Conservation (phyloP, 2,888 invertebrate genomes). For the Perizoma affinitatum region DNA sequence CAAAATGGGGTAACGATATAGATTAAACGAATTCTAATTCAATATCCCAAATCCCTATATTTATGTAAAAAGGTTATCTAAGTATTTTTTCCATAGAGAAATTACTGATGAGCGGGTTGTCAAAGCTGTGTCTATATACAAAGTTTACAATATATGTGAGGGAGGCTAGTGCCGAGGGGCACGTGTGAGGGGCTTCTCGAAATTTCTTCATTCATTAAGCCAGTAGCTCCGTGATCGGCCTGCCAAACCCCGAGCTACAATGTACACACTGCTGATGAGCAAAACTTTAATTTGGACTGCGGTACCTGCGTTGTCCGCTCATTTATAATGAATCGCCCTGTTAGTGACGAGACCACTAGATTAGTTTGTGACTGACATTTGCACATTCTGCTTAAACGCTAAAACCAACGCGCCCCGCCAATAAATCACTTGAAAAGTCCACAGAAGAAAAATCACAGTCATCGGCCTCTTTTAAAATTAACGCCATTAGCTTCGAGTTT, state of each 20-base stretch:
- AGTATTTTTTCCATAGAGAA: constrained; percentile 30
- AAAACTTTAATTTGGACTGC: constrained; percentile 77
- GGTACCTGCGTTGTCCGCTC: constrained; percentile 68
- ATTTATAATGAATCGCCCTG: constrained; percentile 75
- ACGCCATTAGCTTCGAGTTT: constrained; percentile 82
- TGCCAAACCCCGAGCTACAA: constrained; percentile 65
- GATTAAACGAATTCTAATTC: constrained; percentile 29
- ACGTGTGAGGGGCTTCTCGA: constrained; percentile 65
- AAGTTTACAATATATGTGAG: constrained; percentile 67
- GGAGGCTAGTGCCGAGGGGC: constrained; percentile 53
- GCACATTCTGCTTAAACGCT: constrained; percentile 47
- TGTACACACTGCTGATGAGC: constrained; percentile 69
- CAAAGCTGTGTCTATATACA: constrained; percentile 45
- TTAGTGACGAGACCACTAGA: constrained; percentile 57
- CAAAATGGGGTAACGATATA: constrained; percentile 58
- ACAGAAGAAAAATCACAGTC: constrained; percentile 79
- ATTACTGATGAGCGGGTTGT: constrained; percentile 33
- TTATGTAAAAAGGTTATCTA: constrained; percentile 32
- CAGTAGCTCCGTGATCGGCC: constrained; percentile 71
- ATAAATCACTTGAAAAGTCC: constrained; percentile 76
- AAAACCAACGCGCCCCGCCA: constrained; percentile 49
- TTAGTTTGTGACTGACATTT: constrained; percentile 68
- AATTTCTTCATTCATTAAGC: constrained; percentile 82
- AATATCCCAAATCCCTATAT: constrained; percentile 28
- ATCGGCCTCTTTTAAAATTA: constrained; percentile 82